Base-by-base conservation (phyloP, 2,888 invertebrate genomes). In the Epiblema foenella region DNA sequence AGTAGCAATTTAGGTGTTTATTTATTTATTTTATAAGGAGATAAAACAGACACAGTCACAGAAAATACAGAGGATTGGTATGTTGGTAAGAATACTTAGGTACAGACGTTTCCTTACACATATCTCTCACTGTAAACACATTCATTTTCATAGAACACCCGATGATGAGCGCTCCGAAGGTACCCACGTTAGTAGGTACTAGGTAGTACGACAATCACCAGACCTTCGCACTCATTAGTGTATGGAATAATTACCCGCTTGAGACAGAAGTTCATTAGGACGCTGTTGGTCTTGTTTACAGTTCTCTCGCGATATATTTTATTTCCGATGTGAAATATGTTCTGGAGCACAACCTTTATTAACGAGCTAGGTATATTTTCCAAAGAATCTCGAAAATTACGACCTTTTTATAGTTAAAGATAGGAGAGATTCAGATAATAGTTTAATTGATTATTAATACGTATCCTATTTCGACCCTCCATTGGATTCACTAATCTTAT, bases 211-310 rank as follows among this genome's bases (percentile, higher is more conserved):
- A 33, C 78, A 77, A 75, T 77, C 76, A 68, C 75, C 69, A 68
- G 71, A 75, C 65, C 71, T 72, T 72, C 65, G 69, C 70, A 64
- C 60, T 75, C 73, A 75, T 66, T 73, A 72, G 66, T 29, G 52
- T 42, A 15, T 42, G 18, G 68, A 60, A 68, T 68, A 68, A 68
- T 68, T 60, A 68, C 29, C 42, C 65, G 69, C 69, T 68, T 49
- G 72, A 57, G 72, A 76, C 77, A 76, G 78, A 78, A 78, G 77
- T 74, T 76, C 69, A 76, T 79, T 78, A 77, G 76, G 76, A 73
- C 75, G 77, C 72, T 79, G 80, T 81, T 81, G 77, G 78, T 76
- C 78, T 79, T 79, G 24, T 58, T 67, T 49, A 60, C 52, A n/a
- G 54, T 24, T 37, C 20, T 64, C 39, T 3, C 18, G 18, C 15